Base-by-base conservation (phyloP, 1,140 invertebrate genomes). In the Sinonovacula constricta region DNA sequence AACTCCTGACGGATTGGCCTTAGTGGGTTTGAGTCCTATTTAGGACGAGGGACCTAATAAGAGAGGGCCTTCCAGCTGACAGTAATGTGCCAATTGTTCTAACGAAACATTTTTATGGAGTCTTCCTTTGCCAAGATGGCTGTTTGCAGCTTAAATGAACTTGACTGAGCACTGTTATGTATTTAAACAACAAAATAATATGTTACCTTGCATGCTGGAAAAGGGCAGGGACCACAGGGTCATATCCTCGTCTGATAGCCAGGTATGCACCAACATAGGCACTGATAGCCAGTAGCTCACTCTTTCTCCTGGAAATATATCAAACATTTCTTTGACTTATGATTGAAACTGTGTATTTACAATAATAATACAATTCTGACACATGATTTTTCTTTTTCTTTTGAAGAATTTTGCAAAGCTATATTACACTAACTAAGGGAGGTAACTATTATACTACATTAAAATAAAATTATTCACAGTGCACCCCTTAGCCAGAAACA, bases 261-360 rank as follows among this genome's bases (percentile, higher is more conserved):
- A 89, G 84, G 31, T 92, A 75, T 5, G 87, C 91, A 56, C 91
- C 92, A 77, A 92, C 77, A 77, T 92, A 92, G n/a, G 90, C 85
- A 82, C 87, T 86, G 18, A 89, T 70, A 15, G 86, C 78, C 39
- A 90, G 60, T 62, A 91, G 77, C 68, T 91, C 89, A 77, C 79
- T 78, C 31, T 82, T 84, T 62, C 84, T 72, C 57, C 90, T 91
- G 76, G n/a, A 33, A 88, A 87, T 62, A 76, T 56, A 81, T n/a
- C 39, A 28, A 24, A 45, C 39, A 45, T n/a, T n/a, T n/a, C n/a
- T n/a, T n/a, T n/a, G n/a, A n/a, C n/a, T n/a, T n/a, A n/a, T n/a
- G n/a, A n/a, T n/a, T n/a, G n/a, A n/a, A n/a, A n/a, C n/a, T n/a
- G n/a, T n/a, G n/a, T n/a, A n/a, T n/a, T n/a, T n/a, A n/a, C n/a